phyloP scores from a whole-genome alignment of 2,888 invertebrate species.

The Aphrophora alni region DNA sequence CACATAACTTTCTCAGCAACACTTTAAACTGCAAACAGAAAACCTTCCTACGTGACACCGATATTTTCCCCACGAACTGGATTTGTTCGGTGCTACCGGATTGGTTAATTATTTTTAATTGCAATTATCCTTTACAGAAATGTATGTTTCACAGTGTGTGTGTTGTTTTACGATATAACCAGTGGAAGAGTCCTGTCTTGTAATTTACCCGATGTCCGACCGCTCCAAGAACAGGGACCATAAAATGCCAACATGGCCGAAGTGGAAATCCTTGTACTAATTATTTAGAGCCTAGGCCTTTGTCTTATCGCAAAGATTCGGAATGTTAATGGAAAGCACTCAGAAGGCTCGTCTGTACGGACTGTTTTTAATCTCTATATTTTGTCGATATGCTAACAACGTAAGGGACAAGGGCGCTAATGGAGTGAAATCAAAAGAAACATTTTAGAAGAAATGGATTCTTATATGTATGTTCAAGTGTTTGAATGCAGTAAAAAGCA shows the following conservation, averaged over 20 bases:
- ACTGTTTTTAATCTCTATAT: not conserved
- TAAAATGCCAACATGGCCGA: not conserved
- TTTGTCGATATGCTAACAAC: not conserved
- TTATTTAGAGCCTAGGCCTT: not conserved
- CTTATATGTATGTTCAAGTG: not conserved
- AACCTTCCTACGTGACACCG: too few relatives aligned
- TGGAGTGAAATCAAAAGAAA: not conserved
- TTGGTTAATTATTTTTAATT: not conserved
- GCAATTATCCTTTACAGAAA: not conserved
- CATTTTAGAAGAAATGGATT: not conserved
- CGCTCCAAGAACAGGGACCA: not conserved
- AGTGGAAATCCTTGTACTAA: conserved; percentile 6
- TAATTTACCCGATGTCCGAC: not conserved
- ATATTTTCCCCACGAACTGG: too few relatives aligned
- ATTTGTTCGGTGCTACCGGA: too few relatives aligned
- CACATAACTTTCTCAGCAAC: too few relatives aligned
- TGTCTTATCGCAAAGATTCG: conserved; percentile 4
- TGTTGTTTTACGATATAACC: not conserved
- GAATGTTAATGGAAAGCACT: not conserved
- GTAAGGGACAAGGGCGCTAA: not conserved
- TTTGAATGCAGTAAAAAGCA: not conserved
- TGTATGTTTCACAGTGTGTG: not conserved
- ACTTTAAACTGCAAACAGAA: too few relatives aligned
- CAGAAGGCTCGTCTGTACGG: not conserved
- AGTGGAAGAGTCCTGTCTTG: not conserved